Conservation (phyloP, 2,888 invertebrate genomes). For the Falcaria lacertinaria region DNA sequence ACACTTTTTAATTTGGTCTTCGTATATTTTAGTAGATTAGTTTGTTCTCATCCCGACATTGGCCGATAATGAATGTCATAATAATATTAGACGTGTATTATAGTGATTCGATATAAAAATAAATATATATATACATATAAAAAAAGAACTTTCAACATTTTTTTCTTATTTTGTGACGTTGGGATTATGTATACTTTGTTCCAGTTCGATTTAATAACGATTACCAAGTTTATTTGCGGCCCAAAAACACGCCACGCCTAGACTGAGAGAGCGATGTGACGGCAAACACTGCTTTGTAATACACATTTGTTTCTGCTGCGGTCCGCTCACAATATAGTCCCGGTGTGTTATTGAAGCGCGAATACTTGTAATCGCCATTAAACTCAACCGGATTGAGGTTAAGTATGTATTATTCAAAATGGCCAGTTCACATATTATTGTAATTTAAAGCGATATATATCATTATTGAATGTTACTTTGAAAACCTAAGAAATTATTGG, state of each 20-base stretch:
- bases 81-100: constrained; percentile 71
- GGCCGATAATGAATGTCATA: constrained; percentile 68
- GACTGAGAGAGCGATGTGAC: no score
- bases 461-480: constrained; percentile 19
- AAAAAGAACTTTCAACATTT: constrained; percentile 38
- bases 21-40: constrained; percentile 51
- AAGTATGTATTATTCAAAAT: constrained; percentile 28
- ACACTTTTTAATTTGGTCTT: constrained; percentile 41
- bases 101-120: constrained; percentile 59
- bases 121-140: no score
- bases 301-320: no score
- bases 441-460: constrained; percentile 5
- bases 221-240: no score
- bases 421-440: constrained; percentile 22
- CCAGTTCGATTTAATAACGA: no score
- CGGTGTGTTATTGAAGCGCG: no score
- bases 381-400: no score
- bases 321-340: no score
- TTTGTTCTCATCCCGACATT: constrained; percentile 53
- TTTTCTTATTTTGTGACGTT: constrained; percentile 43
- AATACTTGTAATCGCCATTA: no score
- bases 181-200: constrained; percentile 27
- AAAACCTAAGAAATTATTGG: constrained; percentile 33
- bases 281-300: no score
- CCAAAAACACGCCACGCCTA: no score